Percentiles rank a stretch among this genome's conserved stretches.
These are phyloP conservation scores for Enoplosus armatus DNA, from an alignment of 2,797 vertebrate genomes.

Conservation along the genomic window DNA sequence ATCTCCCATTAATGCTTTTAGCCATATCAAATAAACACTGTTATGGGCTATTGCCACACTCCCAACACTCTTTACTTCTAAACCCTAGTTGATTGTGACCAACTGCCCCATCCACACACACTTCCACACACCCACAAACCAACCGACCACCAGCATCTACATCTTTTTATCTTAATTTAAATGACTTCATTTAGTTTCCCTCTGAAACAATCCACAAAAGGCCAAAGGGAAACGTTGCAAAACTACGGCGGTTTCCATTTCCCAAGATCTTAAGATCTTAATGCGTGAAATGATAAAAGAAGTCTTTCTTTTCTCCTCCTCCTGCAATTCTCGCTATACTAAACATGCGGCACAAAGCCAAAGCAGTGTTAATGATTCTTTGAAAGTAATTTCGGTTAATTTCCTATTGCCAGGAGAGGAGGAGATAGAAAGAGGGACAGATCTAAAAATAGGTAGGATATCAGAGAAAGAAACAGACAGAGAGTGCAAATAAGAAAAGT, in stretches of 20 bases:
- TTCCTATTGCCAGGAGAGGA: conserved; percentile 58
- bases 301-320: not conserved
- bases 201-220: conserved; percentile 65
- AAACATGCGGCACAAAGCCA: conserved; percentile 34
- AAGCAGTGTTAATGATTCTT: conserved; percentile 56
- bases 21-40: conserved; percentile 77
- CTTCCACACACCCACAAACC: conserved; percentile 26
- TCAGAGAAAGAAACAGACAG: conserved; percentile 23
- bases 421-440: conserved; percentile 55
- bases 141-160: conserved; percentile 40
- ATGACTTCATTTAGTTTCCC: conserved; percentile 78
- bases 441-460: conserved; percentile 56
- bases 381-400: conserved; percentile 65
- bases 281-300: conserved; percentile 53
- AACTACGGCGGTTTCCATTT: conserved; percentile 35
- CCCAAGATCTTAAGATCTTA: conserved; percentile 54
- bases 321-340: conserved; percentile 16
- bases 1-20: conserved; percentile 72
- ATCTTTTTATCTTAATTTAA: conserved; percentile 80
- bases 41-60: conserved; percentile 68
- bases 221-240: conserved; percentile 47
- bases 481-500: conserved; percentile 35
- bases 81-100: conserved; percentile 60
- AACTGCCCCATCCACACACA: conserved; percentile 3
- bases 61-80: conserved; percentile 61